Evolutionary conservation across 2,797 vertebrate genomes (phyloP), one percentile per base, ranked within the genome.

Genomic region (Hoplostethus atlanticus): DNA sequence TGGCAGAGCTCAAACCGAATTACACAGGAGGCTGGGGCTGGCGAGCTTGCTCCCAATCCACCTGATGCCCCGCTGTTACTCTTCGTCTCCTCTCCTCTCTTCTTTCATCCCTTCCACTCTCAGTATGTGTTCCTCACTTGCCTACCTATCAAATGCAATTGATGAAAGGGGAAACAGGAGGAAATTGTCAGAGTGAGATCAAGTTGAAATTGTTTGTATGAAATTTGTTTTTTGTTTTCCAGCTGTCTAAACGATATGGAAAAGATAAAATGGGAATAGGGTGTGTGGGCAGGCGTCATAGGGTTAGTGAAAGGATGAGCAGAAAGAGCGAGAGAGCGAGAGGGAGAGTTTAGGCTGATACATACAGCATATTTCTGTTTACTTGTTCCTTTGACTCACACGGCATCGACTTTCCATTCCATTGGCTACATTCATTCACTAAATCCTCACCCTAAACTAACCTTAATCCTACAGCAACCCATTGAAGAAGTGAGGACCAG

Each of bases 11-110:
- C 71, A 74, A 85, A 77, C 82, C 47, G 53, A 71, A 76, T 63
- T 66, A 60, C 88, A 79, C 81, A 61, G 80, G 85, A 86, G 88
- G 82, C 66, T 36, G 64, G 54, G 81, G 77, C 80, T 86, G 86
- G 84, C 83, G 82, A 61, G 73, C 48, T 61, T 50, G 60, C 69
- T 85, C 86, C 77, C 70, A 79, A 76, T 73, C 72, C 73, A 84
- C 77, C 86, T 74, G 83, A 83, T 82, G 72, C 65, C 81, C 53
- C 34, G 42, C 76, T 73, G 56, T 54, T 76, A 52, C 71, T 81
- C 77, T 64, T 73, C 71, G 28, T 63, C 71, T 64, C 68, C 61
- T 66, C 48, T 62, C 38, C 40, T 46, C 50, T 61, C 6, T 25
- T 56, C 15, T 31, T 36, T 30, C 36, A 12, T 10, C 25, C 52